These are phyloP conservation scores for Halictus rubicundus DNA, from an alignment of 1,140 invertebrate genomes.

Conservation along the genomic window DNA sequence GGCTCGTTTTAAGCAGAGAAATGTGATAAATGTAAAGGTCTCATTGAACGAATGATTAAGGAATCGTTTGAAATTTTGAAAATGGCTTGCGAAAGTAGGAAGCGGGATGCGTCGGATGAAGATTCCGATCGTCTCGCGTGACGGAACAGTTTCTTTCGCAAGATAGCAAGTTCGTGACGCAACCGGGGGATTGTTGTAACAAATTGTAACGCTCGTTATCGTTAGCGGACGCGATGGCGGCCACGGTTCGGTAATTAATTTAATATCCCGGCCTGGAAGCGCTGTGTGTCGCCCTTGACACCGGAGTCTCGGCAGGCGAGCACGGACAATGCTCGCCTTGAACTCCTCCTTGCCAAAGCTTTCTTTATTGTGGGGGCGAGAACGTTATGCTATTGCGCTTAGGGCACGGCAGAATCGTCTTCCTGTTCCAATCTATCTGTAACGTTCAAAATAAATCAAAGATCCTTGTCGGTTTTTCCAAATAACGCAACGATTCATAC, in stretches of 20 bases:
- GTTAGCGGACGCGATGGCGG: conserved; percentile 3
- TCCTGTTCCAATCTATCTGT: too few relatives aligned
- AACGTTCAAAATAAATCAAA: too few relatives aligned
- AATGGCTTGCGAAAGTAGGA: too few relatives aligned
- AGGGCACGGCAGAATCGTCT: too few relatives aligned
- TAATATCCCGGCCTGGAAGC: conserved; percentile 49
- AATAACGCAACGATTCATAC: too few relatives aligned
- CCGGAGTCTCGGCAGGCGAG: conserved; percentile 71
- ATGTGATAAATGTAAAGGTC: too few relatives aligned
- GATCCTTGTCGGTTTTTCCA: too few relatives aligned
- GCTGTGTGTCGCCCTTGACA: conserved; percentile 68
- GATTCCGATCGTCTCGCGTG: background rate
- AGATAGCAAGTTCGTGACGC: background rate
- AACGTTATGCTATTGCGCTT: too few relatives aligned
- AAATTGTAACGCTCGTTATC: conserved; percentile 10
- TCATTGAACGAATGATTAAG: too few relatives aligned
- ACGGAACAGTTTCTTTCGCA: background rate
- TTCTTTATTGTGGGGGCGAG: conserved; percentile 6
- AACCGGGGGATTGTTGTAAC: background rate
- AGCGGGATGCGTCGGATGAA: too few relatives aligned
- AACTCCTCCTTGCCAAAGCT: conserved; percentile 59
- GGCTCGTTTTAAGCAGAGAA: too few relatives aligned
- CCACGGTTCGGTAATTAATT: conserved; percentile 62
- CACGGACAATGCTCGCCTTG: conserved; percentile 73
- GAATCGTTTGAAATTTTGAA: too few relatives aligned